Conservation (phyloP, 2,113 vertebrate genomes). For the Glareola pratincola region DNA sequence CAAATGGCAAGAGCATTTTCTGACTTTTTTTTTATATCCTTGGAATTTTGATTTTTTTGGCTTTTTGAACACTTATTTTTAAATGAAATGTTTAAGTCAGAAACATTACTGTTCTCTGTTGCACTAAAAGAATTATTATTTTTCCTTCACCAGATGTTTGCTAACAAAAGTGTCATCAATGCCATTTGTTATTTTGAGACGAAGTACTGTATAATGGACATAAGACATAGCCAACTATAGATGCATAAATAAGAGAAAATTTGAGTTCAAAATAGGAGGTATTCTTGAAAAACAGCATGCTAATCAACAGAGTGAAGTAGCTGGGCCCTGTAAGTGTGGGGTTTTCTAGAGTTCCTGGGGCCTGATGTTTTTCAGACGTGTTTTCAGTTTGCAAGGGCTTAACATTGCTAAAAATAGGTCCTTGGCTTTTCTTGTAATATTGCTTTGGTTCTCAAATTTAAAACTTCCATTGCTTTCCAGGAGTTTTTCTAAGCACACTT, state of each 20-base stretch:
- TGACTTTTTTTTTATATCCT: background rate
- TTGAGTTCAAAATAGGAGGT: background rate
- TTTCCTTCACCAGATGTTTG: background rate
- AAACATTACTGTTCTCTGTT: background rate
- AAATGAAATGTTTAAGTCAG: fast-evolving
- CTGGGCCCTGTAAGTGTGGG: background rate
- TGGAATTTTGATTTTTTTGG: background rate
- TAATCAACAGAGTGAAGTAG: background rate
- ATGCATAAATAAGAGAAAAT: background rate
- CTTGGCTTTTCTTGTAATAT: background rate
- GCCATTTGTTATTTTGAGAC: background rate
- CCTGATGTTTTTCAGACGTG: background rate
- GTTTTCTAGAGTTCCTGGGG: background rate
- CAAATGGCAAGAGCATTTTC: background rate
- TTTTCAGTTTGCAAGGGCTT: background rate
- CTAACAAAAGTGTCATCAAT: background rate
- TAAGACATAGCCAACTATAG: background rate
- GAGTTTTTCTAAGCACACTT: background rate
- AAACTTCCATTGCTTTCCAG: background rate
- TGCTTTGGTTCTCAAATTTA: background rate
- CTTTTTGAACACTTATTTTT: background rate
- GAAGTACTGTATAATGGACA: background rate
- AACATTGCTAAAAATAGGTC: background rate
- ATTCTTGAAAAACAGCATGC: background rate
- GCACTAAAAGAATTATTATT: background rate